A percentile compares a stretch with the other conserved stretches of the same genome.
These are phyloP conservation scores for Phycodurus eques DNA, from an alignment of 2,113 vertebrate genomes.

Conservation along the genomic window DNA sequence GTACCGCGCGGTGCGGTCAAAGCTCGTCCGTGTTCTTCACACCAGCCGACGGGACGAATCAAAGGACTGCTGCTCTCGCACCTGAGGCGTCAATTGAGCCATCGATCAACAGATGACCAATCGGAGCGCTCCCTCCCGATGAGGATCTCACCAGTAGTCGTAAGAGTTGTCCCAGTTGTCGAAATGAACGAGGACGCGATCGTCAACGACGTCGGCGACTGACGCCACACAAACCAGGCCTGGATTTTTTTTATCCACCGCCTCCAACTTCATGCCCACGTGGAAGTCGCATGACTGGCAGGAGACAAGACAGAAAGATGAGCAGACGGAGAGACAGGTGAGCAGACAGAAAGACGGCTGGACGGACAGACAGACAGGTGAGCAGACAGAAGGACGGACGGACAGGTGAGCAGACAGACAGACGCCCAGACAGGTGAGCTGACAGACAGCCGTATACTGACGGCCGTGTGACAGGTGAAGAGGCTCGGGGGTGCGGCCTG, in stretches of 20 bases:
- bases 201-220: constrained; percentile 66
- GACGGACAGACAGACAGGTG: not conserved
- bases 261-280: constrained; percentile 77
- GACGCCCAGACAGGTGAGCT: not conserved
- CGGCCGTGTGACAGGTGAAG: constrained; percentile 24
- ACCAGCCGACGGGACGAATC: constrained; percentile 85
- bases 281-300: constrained; percentile 54
- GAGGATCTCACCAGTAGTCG: constrained; percentile 73
- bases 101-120: not conserved
- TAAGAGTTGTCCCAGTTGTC: constrained; percentile 81
- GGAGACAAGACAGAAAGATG: not conserved
- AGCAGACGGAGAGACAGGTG: not conserved
- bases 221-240: constrained; percentile 75
- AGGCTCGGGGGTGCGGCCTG: constrained; percentile 60
- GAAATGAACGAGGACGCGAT: constrained; percentile 75
- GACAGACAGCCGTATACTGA: not conserved
- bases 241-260: constrained; percentile 76
- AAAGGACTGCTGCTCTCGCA: constrained; percentile 86
- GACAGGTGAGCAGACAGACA: constrained; percentile 15
- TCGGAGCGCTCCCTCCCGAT: not conserved
- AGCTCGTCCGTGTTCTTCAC: constrained; percentile 78
- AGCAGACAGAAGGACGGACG: constrained; percentile 1
- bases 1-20: constrained; percentile 85
- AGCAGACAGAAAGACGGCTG: constrained; percentile 15
- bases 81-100: constrained; percentile 58